These are phyloP conservation scores for Clepsis dumicolana DNA, from an alignment of 2,888 invertebrate genomes.

Conservation along the genomic window DNA sequence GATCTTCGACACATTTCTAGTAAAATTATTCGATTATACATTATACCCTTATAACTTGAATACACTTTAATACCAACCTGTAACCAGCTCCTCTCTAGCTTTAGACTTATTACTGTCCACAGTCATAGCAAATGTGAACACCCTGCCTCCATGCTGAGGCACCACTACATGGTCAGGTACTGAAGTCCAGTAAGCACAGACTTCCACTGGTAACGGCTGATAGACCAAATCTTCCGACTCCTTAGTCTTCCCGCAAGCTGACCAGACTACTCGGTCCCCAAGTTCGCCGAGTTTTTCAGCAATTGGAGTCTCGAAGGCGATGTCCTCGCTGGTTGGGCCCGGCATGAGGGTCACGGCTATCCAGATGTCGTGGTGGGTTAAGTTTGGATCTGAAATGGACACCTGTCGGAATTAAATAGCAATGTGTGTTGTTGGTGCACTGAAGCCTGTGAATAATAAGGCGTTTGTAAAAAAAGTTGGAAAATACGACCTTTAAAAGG, in stretches of 20 bases:
- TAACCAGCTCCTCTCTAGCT: slow-evolving; percentile 73
- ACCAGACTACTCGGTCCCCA: slow-evolving; percentile 63
- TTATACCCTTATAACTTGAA: not conserved
- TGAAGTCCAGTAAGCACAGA: slow-evolving; percentile 81
- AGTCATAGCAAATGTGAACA: slow-evolving; percentile 84
- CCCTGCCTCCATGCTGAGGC: slow-evolving; percentile 75
- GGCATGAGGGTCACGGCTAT: slow-evolving; percentile 76
- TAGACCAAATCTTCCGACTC: slow-evolving; percentile 71
- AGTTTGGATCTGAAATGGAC: slow-evolving; percentile 73
- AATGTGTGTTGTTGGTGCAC: not conserved
- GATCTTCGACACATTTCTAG: not conserved
- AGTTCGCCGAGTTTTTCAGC: slow-evolving; percentile 71
- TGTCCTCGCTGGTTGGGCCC: slow-evolving; percentile 73
- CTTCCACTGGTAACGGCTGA: slow-evolving; percentile 70
- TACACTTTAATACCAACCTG: slow-evolving; percentile 59
- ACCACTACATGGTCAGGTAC: slow-evolving; percentile 80
- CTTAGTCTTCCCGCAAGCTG: slow-evolving; percentile 73
- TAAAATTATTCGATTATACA: not conserved
- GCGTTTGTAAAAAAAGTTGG: no score
- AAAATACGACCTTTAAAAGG: no score
- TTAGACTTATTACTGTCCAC: slow-evolving; percentile 80
- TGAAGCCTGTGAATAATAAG: not conserved
- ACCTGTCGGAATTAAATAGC: slow-evolving; percentile 18
- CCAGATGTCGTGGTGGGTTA: slow-evolving; percentile 78
- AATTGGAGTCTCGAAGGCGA: slow-evolving; percentile 68